These are phyloP conservation scores for Physocephala rufipes DNA, from an alignment of 2,888 invertebrate species.

Conservation along the genomic window DNA sequence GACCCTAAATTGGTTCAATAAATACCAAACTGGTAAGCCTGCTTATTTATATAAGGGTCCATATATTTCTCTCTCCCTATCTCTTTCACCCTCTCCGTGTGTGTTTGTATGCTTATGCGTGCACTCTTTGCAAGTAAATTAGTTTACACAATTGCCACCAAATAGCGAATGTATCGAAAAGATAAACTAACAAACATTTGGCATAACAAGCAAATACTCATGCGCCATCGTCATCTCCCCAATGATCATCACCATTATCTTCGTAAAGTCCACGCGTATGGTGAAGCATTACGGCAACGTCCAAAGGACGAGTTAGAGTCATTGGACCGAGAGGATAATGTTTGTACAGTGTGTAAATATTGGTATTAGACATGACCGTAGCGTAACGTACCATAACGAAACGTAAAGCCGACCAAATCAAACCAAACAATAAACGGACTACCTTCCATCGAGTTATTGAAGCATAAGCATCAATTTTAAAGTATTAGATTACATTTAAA, in stretches of 20 bases:
- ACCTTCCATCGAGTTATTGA: too few relatives aligned
- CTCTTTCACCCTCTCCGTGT: conserved; percentile 25
- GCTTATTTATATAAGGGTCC: too few relatives aligned
- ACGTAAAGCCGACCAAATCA: too few relatives aligned
- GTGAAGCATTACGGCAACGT: too few relatives aligned
- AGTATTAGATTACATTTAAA: too few relatives aligned
- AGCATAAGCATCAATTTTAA: too few relatives aligned
- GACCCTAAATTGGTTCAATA: conserved; percentile 7
- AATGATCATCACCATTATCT: background rate
- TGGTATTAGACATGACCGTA: conserved; percentile 34
- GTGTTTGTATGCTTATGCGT: conserved; percentile 11
- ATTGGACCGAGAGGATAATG: conserved; percentile 20
- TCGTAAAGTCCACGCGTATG: background rate
- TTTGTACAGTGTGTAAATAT: conserved; percentile 34
- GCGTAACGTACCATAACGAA: background rate
- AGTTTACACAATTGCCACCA: conserved; percentile 54
- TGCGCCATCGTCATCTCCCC: background rate
- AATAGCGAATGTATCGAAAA: conserved; percentile 39
- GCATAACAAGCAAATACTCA: conserved; percentile 50
- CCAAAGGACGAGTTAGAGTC: conserved; percentile 14
- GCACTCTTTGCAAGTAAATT: conserved; percentile 54
- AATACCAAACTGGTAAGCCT: too few relatives aligned
- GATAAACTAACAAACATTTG: conserved; percentile 48
- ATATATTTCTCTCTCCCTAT: too few relatives aligned
- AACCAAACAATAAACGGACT: too few relatives aligned